A percentile compares a stretch with the other conserved stretches of the same genome.
Evolutionary conservation across 2,888 invertebrate genomes (phyloP).

Genomic region (Troides oblongomaculatus): DNA sequence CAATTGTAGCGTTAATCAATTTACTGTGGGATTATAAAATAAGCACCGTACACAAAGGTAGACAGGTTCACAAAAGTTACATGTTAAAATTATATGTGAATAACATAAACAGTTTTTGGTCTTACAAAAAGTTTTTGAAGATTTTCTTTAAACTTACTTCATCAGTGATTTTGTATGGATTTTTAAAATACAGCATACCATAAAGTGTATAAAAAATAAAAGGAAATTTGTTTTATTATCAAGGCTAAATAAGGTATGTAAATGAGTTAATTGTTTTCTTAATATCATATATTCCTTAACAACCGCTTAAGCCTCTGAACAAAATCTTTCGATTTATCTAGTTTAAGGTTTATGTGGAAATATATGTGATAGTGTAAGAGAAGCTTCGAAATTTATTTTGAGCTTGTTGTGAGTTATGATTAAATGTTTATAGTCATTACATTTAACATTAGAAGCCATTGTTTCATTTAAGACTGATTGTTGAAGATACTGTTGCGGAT

Average conservation of each 20-base stretch:
- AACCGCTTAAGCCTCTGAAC: not conserved
- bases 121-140: too few species aligned
- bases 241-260: not conserved
- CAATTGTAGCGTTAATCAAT: too few species aligned
- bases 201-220: not conserved
- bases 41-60: too few species aligned
- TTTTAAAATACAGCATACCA: too few species aligned
- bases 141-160: too few species aligned
- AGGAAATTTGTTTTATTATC: not conserved
- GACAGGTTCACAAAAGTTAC: too few species aligned
- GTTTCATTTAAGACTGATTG: conserved; percentile 70
- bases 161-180: too few species aligned
- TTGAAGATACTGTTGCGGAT: conserved; percentile 43
- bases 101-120: too few species aligned
- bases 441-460: conserved; percentile 39
- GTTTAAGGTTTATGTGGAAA: not conserved
- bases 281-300: not conserved
- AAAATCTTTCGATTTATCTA: not conserved
- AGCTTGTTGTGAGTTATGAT: conserved; percentile 23
- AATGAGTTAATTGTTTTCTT: not conserved
- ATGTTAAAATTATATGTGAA: too few species aligned
- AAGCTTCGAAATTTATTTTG: conserved; percentile 1
- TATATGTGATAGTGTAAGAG: not conserved
- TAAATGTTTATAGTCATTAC: conserved; percentile 2
- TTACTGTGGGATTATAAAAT: too few species aligned